These are phyloP conservation scores for Thunnus albacares DNA, from an alignment of 2,797 vertebrate genomes.

Conservation along the genomic window DNA sequence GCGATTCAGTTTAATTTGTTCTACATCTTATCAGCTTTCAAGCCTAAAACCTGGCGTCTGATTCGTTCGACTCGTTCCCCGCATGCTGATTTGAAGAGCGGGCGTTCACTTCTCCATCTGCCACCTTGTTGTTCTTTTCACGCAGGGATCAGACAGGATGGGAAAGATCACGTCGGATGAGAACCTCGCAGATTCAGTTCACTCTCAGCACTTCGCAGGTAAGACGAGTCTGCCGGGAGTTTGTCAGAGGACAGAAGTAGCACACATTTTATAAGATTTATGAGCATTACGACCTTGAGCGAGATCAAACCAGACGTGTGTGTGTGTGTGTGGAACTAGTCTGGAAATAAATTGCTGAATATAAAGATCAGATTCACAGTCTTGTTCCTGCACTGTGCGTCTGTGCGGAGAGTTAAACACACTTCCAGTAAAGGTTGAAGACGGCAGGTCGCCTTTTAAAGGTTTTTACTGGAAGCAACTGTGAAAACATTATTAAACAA, in stretches of 20 bases:
- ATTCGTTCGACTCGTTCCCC: neutral
- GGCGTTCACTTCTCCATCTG: constrained; percentile 17
- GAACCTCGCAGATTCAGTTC: constrained; percentile 88
- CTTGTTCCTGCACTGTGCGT: neutral
- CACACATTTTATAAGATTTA: neutral
- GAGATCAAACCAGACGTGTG: constrained; percentile 15
- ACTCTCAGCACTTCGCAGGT: constrained; percentile 93
- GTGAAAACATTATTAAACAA: no score
- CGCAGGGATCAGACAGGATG: constrained; percentile 84
- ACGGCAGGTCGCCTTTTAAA: neutral
- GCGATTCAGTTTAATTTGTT: neutral
- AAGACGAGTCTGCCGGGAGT: constrained; percentile 40
- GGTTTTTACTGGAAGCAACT: no score
- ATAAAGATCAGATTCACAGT: neutral
- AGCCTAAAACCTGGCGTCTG: neutral
- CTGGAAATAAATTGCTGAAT: neutral
- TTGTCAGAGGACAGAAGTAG: neutral
- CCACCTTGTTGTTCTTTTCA: constrained; percentile 30
- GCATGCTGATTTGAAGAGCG: neutral
- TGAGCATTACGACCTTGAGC: neutral
- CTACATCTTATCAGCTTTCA: neutral
- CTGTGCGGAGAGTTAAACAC: neutral
- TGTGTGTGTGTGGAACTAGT: neutral
- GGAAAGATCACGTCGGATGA: constrained; percentile 90
- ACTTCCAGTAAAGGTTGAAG: neutral